Conservation (phyloP, 2,888 invertebrate species). For the Pristionchus exspectatus region DNA sequence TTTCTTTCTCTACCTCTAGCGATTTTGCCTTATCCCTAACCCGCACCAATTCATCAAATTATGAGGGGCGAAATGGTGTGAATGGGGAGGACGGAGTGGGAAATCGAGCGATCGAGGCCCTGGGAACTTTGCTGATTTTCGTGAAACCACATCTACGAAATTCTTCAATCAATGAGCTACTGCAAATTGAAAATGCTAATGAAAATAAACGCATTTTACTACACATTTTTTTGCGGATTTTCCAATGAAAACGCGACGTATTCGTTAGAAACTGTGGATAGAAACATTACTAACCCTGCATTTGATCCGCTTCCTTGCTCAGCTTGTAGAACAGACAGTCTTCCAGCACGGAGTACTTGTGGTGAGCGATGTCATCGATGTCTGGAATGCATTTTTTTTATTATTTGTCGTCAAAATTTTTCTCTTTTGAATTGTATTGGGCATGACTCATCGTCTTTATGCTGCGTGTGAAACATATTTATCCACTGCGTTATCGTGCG, state of each 20-base stretch:
- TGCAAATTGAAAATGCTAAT: background rate
- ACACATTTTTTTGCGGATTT: background rate
- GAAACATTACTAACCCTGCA: conserved; percentile 69
- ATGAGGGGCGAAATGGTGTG: background rate
- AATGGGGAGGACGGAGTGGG: background rate
- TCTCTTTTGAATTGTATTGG: no score
- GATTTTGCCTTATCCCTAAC: background rate
- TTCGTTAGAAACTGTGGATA: no score
- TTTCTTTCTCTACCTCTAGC: conserved; percentile 4
- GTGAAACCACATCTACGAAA: background rate
- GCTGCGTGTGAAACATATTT: no score
- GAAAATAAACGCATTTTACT: no score
- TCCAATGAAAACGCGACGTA: no score
- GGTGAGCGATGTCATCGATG: conserved; percentile 73
- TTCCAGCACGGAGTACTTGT: conserved; percentile 73
- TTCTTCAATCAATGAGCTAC: background rate
- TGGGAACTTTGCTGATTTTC: background rate
- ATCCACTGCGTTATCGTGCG: no score
- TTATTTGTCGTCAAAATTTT: no score
- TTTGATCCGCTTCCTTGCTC: conserved; percentile 70
- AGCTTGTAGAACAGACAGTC: conserved; percentile 74
- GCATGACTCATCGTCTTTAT: no score
- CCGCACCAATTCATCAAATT: conserved; percentile 17
- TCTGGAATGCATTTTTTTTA: no score
- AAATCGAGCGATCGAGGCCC: background rate